Percentiles rank a stretch among this genome's conserved stretches.
phyloP scores from a whole-genome alignment of 1,140 invertebrate species.

The Sminthurinus signatus region DNA sequence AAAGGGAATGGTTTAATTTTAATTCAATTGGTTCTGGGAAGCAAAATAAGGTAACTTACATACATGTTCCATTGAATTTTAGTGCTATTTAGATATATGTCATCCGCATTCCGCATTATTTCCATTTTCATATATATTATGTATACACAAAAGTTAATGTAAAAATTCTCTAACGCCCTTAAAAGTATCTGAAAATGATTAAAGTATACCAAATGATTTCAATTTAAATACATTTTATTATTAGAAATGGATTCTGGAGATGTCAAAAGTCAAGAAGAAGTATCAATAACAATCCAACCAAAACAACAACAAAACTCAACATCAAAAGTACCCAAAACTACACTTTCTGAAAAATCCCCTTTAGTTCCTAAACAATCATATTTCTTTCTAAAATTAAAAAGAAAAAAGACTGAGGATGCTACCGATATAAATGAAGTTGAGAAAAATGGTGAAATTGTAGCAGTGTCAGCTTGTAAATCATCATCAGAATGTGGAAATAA shows the following conservation, averaged over 20 bases:
- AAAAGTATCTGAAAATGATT: too few species aligned
- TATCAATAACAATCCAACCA: neutral
- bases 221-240: neutral
- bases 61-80: too few species aligned
- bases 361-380: conserved; percentile 3
- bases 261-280: neutral
- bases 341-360: neutral
- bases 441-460: conserved; percentile 3
- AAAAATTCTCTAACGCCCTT: too few species aligned
- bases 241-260: neutral
- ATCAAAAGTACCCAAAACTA: neutral
- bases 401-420: conserved; percentile 11
- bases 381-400: conserved; percentile 3
- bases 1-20: too few species aligned
- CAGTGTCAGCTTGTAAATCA: conserved; percentile 2
- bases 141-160: too few species aligned
- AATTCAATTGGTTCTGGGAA: too few species aligned
- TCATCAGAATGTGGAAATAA: neutral
- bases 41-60: too few species aligned
- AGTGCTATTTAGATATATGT: too few species aligned
- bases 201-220: too few species aligned
- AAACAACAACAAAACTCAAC: neutral
- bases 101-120: too few species aligned
- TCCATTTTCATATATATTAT: too few species aligned
- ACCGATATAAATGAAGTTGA: conserved; percentile 5